Base-by-base conservation (phyloP, 2,113 vertebrate species). In the Apistogramma diplotaenia region DNA sequence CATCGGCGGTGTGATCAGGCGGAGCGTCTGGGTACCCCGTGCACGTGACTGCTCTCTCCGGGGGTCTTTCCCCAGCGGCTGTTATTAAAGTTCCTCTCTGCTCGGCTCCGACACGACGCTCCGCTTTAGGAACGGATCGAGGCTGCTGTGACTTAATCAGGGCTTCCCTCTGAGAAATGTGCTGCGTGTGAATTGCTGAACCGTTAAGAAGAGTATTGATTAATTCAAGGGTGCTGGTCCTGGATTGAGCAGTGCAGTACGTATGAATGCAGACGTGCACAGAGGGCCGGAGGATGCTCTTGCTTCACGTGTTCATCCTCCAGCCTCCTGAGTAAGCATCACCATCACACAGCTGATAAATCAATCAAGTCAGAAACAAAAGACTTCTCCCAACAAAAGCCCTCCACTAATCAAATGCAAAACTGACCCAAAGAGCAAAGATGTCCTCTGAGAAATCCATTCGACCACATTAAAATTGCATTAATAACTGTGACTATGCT, bases 131-230 rank as follows among this genome's bases (percentile, higher is more conserved):
- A 82, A 70, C 73, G 74, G 85, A 35, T 35, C 33, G 33, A 82
- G 76, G 82, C 76, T 74, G 85, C 67, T 29, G 33, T 92, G 91
- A 93, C 93, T 90, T 92, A 93, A 93, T 91, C 89, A 89, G 91
- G 93, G 86, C 91, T 90, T 91, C 88, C 87, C 90, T 93, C 81
- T 86, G 84, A 88, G 76, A 54, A 79, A 85, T 88, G 89, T 60
- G 72, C 8, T 65, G 71, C 16, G 43, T 57, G 56, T 13, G 13
- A 18, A 54, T 11, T 31, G 23, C 46, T 78, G 83, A 25, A 13
- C 84, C 3, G 43, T 74, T 76, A 78, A 25, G 71, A 79, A 60
- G 23, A 40, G 73, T 84, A 86, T 90, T 89, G 90, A 91, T 91
- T 82, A 85, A 90, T 89, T 87, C 2, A 29, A 56, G 46, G 65